Percentiles rank a stretch among this genome's conserved stretches.
These are phyloP conservation scores for Panthera uncia DNA, from an alignment of 2,113 vertebrate species.

Conservation along the genomic window DNA sequence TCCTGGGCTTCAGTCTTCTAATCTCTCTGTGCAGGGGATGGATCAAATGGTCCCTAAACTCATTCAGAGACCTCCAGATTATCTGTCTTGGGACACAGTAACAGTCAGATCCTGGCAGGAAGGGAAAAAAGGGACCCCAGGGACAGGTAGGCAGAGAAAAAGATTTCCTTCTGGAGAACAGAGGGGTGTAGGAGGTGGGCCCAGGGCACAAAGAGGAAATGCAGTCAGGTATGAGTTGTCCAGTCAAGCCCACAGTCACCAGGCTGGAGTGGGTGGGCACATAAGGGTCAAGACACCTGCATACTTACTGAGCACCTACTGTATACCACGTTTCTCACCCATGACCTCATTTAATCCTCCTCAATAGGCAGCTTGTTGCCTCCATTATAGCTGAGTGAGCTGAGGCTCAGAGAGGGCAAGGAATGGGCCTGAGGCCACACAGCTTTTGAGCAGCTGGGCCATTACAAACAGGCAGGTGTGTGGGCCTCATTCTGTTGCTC, in stretches of 20 bases:
- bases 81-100: not conserved
- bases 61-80: not conserved
- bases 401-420: not conserved
- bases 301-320: not conserved
- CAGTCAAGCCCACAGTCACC: not conserved
- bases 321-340: not conserved
- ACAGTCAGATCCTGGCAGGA: not conserved
- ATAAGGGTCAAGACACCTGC: not conserved
- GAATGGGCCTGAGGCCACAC: not conserved
- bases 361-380: not conserved
- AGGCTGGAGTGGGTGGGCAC: not conserved
- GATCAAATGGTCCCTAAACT: not conserved
- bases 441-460: not conserved
- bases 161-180: conserved; percentile 10
- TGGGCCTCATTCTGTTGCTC: not conserved
- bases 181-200: not conserved
- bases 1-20: not conserved
- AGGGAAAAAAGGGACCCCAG: not conserved
- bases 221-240: not conserved
- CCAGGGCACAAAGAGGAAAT: conserved; percentile 3
- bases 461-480: not conserved
- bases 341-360: not conserved
- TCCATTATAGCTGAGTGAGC: not conserved
- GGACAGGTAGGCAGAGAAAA: not conserved
- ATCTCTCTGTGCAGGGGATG: not conserved